Evolutionary conservation across 2,888 invertebrate genomes (phyloP).

Genomic region (Danaus chrysippus): DNA sequence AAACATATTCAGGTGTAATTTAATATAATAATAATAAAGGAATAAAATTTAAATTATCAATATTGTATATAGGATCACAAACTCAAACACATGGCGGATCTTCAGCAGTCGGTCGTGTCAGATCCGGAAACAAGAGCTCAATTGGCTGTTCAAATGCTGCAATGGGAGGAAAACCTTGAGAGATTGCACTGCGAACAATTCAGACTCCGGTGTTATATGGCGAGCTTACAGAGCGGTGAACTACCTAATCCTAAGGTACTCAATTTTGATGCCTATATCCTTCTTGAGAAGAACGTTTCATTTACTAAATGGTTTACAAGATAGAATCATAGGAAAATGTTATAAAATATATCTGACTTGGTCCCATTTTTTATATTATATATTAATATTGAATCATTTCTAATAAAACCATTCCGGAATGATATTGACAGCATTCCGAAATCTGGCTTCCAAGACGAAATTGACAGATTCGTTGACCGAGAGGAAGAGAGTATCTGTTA

Average conservation of each 20-base stretch:
- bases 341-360: no score
- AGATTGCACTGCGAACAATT: slow-evolving; percentile 98
- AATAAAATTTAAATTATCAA: no score
- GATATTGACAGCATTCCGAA: slow-evolving; percentile 39
- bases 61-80: slow-evolving; percentile 89
- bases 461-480: slow-evolving; percentile 66
- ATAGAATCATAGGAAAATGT: no score
- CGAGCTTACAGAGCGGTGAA: slow-evolving; percentile 96
- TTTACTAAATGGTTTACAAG: no score
- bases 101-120: slow-evolving; percentile 97
- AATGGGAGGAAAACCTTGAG: slow-evolving; percentile 98
- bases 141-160: slow-evolving; percentile 94
- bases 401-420: slow-evolving; percentile 22
- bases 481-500: slow-evolving; percentile 54
- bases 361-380: slow-evolving; percentile 4
- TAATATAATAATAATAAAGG: no score
- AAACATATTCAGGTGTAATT: no score
- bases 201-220: slow-evolving; percentile 97
- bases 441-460: slow-evolving; percentile 57
- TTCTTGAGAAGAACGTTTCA: no score
- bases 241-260: slow-evolving; percentile 97
- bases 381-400: slow-evolving; percentile 16
- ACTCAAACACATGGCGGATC: slow-evolving; percentile 98
- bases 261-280: slow-evolving; percentile 29
- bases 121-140: slow-evolving; percentile 95